These are phyloP conservation scores for Sandelia bainsii DNA, from an alignment of 2,797 vertebrate species.

Conservation along the genomic window DNA sequence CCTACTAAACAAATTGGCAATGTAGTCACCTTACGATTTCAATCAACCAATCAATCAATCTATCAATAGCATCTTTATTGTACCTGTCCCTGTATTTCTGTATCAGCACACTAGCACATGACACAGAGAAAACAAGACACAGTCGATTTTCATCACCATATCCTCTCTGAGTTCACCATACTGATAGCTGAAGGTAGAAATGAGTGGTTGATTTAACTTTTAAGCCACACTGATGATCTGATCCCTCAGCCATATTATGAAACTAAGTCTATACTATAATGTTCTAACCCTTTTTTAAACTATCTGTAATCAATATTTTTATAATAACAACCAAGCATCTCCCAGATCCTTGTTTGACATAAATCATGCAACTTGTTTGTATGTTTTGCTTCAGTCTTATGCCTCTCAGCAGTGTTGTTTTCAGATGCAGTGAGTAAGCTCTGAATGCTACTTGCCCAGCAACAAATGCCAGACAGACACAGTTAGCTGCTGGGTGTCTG, in stretches of 20 bases:
- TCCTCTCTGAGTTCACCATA: no score
- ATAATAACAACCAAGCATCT: not conserved
- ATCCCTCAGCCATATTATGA: no score
- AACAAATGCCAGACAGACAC: not conserved
- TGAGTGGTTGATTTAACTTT: no score
- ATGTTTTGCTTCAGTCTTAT: not conserved
- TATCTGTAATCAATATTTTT: not conserved
- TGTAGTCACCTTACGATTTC: no score
- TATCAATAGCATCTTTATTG: no score
- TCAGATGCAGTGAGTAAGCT: not conserved
- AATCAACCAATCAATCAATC: no score
- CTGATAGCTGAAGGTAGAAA: no score
- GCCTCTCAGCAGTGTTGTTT: not conserved
- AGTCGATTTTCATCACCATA: no score
- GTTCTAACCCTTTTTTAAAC: not conserved
- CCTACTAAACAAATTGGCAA: no score
- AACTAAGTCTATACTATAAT: not conserved
- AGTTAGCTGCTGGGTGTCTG: not conserved
- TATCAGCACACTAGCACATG: no score
- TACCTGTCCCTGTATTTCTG: no score
- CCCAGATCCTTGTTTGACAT: not conserved
- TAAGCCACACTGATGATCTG: not conserved
- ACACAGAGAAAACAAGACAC: no score
- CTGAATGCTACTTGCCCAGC: not conserved
- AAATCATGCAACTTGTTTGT: not conserved